Base-by-base conservation (phyloP, 2,113 vertebrate genomes). In the Percina caprodes region DNA sequence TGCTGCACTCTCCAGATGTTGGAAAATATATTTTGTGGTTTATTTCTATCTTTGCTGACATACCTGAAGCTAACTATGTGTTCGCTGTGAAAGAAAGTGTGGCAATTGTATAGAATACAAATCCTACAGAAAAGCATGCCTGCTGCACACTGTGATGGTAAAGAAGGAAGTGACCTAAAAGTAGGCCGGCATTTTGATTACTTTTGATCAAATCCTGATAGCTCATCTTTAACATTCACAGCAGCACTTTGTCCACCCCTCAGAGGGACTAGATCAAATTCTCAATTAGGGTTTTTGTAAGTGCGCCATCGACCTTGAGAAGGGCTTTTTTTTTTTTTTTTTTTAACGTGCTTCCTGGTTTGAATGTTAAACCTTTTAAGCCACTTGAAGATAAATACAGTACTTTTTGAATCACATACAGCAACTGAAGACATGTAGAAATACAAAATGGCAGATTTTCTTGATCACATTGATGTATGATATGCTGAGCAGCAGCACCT, bases 271-370 rank as follows among this genome's bases (percentile, higher is more conserved):
- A 83, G 88, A 93, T 92, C 92, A 93, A 93, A 93, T 91, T 92
- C 91, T 88, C 92, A 93, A 93, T 94, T 92, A 94, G 88, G 83
- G 82, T 80, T 85, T 85, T 91, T 92, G 88, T 89, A 91, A 90
- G 82, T 80, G 72, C 24, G 68, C 80, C 90, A 83, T 80, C 63
- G 90, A 92, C 93, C 93, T 93, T 94, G 91, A 88, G 79, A 80
- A 61, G 68, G 55, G 55, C 52, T 83, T 35, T 70, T 84, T 86
- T 89, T 77, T 70, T 84, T 86, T 89, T 77, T 33, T 83, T 35
- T 75, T 69, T 52, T 58, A 54, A 61, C 3, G n/a, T 21, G 66
- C 39, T 39, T 89, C 84, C 82, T 84, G 62, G 85, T 84, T 84
- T 89, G 90, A 91, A 92, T 92, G 79, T 87, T 91, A 94, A 94